phyloP scores from a whole-genome alignment of 2,888 invertebrate species.

The Dynastes maya region DNA sequence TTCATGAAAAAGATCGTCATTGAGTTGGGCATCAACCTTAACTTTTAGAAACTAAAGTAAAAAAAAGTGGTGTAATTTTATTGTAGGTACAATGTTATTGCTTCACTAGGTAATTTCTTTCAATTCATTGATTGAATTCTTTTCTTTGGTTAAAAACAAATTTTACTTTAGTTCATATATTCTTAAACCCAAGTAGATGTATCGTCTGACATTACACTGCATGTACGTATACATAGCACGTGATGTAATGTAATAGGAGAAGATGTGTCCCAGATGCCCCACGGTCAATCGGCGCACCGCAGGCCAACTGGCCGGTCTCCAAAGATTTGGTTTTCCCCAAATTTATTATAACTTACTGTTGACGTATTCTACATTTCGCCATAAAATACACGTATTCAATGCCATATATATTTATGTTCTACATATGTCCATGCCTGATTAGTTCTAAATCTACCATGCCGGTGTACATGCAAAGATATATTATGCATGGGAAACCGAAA shows the following conservation, averaged over 20 bases:
- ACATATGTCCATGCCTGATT: slow-evolving; percentile 1
- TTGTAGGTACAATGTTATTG: too few species aligned
- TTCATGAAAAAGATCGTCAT: too few species aligned
- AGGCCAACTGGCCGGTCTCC: slow-evolving; percentile 32
- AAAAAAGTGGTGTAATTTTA: too few species aligned
- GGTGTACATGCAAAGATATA: background rate
- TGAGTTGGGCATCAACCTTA: too few species aligned
- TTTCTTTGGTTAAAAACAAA: too few species aligned
- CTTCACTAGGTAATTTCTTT: too few species aligned
- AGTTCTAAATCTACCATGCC: background rate
- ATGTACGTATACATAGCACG: too few species aligned
- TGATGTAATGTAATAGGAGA: slow-evolving; percentile 14
- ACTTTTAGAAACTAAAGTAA: too few species aligned
- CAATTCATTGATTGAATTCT: too few species aligned
- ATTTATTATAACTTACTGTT: slow-evolving; percentile 37
- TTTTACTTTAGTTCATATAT: too few species aligned
- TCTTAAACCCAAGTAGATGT: too few species aligned
- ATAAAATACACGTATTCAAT: slow-evolving; percentile 30
- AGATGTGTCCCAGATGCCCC: slow-evolving; percentile 29
- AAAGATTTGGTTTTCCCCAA: slow-evolving; percentile 44
- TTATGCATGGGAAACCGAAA: background rate
- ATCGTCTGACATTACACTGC: too few species aligned
- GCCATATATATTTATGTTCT: background rate
- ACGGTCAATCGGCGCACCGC: slow-evolving; percentile 30
- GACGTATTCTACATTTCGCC: slow-evolving; percentile 37